phyloP scores from a whole-genome alignment of 53 echinoderm and acorn worm genomes.

The Holothuria scabra region DNA sequence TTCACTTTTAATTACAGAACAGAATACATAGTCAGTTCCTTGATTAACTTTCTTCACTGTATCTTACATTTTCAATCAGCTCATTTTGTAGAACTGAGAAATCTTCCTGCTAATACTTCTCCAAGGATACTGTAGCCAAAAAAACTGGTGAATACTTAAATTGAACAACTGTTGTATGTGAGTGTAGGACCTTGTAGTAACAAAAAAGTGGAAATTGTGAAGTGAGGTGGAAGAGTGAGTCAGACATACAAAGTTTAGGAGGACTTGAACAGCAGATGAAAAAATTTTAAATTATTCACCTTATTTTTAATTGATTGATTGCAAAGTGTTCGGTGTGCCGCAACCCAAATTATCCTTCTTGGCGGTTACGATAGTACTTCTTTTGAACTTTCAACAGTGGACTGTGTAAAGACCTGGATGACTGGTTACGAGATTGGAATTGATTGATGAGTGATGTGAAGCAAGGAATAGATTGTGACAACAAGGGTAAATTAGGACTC shows the following conservation, averaged over 20 bases:
- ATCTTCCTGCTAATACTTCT: too few relatives aligned
- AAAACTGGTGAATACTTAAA: too few relatives aligned
- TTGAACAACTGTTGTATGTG: too few relatives aligned
- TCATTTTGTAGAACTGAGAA: too few relatives aligned
- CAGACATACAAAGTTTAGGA: slow-evolving; percentile 8
- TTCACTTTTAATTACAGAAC: too few relatives aligned
- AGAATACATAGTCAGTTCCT: too few relatives aligned
- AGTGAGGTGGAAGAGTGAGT: slow-evolving; percentile 38
- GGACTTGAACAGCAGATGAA: background rate
- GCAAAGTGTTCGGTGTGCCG: background rate
- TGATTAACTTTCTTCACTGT: too few relatives aligned
- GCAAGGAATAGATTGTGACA: slow-evolving; percentile 41
- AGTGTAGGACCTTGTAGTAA: too few relatives aligned
- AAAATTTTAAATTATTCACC: slow-evolving; percentile 20
- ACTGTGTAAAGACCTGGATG: background rate
- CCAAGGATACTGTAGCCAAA: too few relatives aligned
- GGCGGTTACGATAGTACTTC: background rate
- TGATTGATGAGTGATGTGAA: slow-evolving; percentile 35
- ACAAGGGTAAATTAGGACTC: slow-evolving; percentile 32
- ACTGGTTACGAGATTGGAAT: slow-evolving; percentile 28
- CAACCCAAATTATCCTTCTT: slow-evolving; percentile 31
- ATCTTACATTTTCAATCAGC: too few relatives aligned
- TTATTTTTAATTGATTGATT: slow-evolving; percentile 46
- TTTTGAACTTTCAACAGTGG: background rate
- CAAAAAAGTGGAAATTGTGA: background rate